Percentiles rank a stretch among this genome's conserved stretches.
These are phyloP conservation scores for Sterrhoptilus dennistouni DNA, from an alignment of 2,113 vertebrate species.

Conservation along the genomic window DNA sequence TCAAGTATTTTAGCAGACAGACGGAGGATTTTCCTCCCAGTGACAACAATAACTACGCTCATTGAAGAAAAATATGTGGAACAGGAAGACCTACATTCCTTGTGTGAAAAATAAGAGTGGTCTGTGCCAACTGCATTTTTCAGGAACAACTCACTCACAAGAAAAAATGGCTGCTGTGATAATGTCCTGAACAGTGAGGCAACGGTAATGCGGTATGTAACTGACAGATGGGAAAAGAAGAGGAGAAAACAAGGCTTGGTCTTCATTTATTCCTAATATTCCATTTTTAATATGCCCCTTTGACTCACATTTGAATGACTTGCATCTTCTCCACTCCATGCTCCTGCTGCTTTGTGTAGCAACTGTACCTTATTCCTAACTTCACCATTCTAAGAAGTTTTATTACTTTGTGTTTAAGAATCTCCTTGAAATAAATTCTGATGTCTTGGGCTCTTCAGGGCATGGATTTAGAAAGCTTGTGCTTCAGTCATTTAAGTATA, in stretches of 20 bases:
- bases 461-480: not conserved
- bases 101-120: conserved; percentile 40
- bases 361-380: not conserved
- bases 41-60: conserved; percentile 55
- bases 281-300: not conserved
- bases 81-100: conserved; percentile 61
- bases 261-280: not conserved
- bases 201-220: not conserved
- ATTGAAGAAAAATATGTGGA: conserved; percentile 59
- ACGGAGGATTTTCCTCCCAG: conserved; percentile 44
- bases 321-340: not conserved
- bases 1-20: conserved; percentile 53
- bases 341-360: not conserved
- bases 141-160: conserved; percentile 23
- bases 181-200: not conserved
- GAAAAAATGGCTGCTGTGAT: conserved; percentile 14
- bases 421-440: not conserved
- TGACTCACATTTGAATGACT: not conserved
- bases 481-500: not conserved
- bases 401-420: not conserved
- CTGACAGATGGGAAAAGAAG: not conserved
- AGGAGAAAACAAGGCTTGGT: not conserved
- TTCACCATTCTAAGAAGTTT: not conserved
- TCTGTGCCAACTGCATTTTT: conserved; percentile 48
- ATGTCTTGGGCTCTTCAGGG: not conserved